These are phyloP conservation scores for Anagyrus pseudococci DNA, from an alignment of 2,888 invertebrate species.

Conservation along the genomic window DNA sequence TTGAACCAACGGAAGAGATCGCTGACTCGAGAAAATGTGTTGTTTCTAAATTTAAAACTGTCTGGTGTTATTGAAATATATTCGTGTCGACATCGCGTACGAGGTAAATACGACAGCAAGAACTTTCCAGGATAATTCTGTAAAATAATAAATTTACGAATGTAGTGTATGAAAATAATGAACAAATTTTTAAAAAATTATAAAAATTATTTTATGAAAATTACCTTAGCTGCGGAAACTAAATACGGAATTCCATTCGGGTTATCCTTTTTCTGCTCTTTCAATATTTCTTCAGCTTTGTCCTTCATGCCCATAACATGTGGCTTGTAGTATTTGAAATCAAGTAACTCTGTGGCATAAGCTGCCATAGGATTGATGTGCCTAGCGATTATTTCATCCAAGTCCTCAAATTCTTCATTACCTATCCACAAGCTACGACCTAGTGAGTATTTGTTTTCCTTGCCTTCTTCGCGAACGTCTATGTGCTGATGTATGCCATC, in stretches of 20 bases:
- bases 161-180: neutral
- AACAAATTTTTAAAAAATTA: no score
- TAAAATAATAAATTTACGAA: constrained; percentile 31
- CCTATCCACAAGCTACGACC: constrained; percentile 88
- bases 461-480: constrained; percentile 93
- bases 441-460: constrained; percentile 94
- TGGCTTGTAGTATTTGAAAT: constrained; percentile 89
- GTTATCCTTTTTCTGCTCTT: constrained; percentile 88
- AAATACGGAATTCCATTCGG: constrained; percentile 89
- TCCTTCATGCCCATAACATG: constrained; percentile 81
- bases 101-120: constrained; percentile 90
- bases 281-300: constrained; percentile 85
- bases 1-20: constrained; percentile 95
- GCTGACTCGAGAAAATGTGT: constrained; percentile 83
- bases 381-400: constrained; percentile 96
- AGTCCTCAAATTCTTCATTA: constrained; percentile 94
- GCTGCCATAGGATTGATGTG: constrained; percentile 97
- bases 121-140: constrained; percentile 90
- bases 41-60: constrained; percentile 89
- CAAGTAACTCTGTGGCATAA: constrained; percentile 86
- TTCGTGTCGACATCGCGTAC: constrained; percentile 86
- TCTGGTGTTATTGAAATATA: constrained; percentile 91
- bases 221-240: constrained; percentile 77
- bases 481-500: constrained; percentile 96
- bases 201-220: constrained; percentile 5